phyloP scores from a whole-genome alignment of 2,113 vertebrate species.

The Xenus cinereus region DNA sequence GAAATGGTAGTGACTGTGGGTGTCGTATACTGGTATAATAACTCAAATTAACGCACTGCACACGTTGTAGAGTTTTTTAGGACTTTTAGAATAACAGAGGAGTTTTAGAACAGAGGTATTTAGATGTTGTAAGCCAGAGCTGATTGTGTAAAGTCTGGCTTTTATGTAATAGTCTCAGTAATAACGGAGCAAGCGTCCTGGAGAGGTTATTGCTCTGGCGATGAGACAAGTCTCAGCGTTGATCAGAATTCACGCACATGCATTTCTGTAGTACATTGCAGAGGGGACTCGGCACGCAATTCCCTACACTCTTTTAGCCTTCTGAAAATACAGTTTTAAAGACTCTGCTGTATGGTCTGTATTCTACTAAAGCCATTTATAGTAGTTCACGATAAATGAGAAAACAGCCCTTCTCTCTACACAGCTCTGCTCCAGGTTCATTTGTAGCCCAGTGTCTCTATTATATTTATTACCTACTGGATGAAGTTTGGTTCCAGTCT shows the following conservation, averaged over 20 bases:
- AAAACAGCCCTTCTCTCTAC: neutral
- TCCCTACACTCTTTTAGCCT: neutral
- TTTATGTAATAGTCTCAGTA: neutral
- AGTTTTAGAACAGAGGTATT: neutral
- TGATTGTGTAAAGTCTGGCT: neutral
- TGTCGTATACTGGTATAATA: neutral
- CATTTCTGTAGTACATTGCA: neutral
- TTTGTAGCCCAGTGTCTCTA: neutral
- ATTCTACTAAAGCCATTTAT: neutral
- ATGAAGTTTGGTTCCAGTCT: neutral
- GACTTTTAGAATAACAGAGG: neutral
- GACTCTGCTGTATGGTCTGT: neutral
- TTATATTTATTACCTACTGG: neutral
- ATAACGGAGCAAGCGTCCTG: neutral
- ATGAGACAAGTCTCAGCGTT: neutral
- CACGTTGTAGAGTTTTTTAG: accelerated
- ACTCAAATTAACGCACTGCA: neutral
- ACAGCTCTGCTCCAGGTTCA: constrained; percentile 11
- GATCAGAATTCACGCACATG: neutral
- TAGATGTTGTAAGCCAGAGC: neutral
- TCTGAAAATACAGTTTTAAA: neutral
- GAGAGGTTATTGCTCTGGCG: neutral
- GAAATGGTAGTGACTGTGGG: neutral
- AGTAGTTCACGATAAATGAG: constrained; percentile 31
- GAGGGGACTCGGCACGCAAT: neutral